A percentile compares a stretch with the other conserved stretches of the same genome.
phyloP scores from a whole-genome alignment of 2,113 vertebrate genomes.

The Coryphaenoides rupestris region DNA sequence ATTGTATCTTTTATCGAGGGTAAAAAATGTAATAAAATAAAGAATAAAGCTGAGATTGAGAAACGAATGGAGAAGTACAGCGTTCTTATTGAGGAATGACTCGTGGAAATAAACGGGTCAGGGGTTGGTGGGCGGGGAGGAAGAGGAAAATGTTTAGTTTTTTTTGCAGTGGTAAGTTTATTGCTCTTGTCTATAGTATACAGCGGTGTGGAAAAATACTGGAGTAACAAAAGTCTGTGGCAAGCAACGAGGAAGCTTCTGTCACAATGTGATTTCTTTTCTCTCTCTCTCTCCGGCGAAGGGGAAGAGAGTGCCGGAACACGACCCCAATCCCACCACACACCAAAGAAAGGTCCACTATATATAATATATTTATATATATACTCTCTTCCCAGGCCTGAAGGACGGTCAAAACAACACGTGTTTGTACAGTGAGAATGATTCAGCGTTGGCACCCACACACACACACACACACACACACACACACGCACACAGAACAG shows the following conservation, averaged over 20 bases:
- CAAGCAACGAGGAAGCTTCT: conserved; percentile 71
- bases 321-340: neutral
- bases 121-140: conserved; percentile 6
- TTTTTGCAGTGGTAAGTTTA: conserved; percentile 66
- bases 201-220: conserved; percentile 62
- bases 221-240: conserved; percentile 64
- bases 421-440: conserved; percentile 1
- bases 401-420: neutral
- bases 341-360: conserved; percentile 14
- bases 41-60: conserved; percentile 89
- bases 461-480: no score
- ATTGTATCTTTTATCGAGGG: conserved; percentile 81
- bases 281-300: neutral
- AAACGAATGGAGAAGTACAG: conserved; percentile 81
- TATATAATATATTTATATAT: no score
- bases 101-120: conserved; percentile 17
- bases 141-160: neutral
- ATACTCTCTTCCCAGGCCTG: neutral
- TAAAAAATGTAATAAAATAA: conserved; percentile 69
- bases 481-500: no score
- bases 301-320: conserved; percentile 10
- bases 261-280: conserved; percentile 46
- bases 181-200: conserved; percentile 65
- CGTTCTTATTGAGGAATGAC: conserved; percentile 55
- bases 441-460: neutral